phyloP scores from a whole-genome alignment of 2,888 invertebrate species.

The Acanthosoma haemorrhoidale region DNA sequence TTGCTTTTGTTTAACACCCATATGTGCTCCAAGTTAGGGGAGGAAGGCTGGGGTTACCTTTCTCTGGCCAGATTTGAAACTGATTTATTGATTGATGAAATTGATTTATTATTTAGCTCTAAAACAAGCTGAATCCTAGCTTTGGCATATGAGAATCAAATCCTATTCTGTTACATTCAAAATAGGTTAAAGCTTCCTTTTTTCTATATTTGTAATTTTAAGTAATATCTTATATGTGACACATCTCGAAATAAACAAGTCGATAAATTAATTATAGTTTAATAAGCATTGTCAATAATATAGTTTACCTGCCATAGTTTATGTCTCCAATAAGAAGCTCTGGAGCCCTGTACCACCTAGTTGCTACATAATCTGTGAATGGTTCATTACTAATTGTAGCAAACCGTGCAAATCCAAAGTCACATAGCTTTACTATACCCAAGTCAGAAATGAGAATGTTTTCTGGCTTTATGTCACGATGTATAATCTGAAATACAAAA shows the following conservation, averaged over 20 bases:
- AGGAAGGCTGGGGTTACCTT: too few species aligned
- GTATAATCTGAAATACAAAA: slow-evolving; percentile 61
- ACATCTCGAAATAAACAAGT: slow-evolving; percentile 47
- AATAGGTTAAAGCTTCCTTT: too few species aligned
- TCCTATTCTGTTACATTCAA: too few species aligned
- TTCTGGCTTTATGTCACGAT: slow-evolving; percentile 84
- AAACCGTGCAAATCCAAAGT: slow-evolving; percentile 80
- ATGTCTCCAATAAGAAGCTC: slow-evolving; percentile 75
- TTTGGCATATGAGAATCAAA: too few species aligned
- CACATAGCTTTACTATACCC: slow-evolving; percentile 83
- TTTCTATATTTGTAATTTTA: too few species aligned
- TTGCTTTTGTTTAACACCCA: too few species aligned
- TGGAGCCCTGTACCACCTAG: slow-evolving; percentile 83
- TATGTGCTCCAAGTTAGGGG: too few species aligned
- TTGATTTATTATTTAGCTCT: too few species aligned
- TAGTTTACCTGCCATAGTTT: slow-evolving; percentile 54
- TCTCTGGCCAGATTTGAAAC: too few species aligned
- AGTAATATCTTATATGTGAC: too few species aligned
- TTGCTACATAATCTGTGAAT: slow-evolving; percentile 86
- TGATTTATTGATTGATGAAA: too few species aligned
- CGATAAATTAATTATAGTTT: background rate
- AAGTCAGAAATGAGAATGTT: slow-evolving; percentile 75
- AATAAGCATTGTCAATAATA: background rate
- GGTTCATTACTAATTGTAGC: slow-evolving; percentile 65
- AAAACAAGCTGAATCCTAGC: too few species aligned